Percentiles rank a stretch among this genome's conserved stretches.
Evolutionary conservation across 1,140 invertebrate genomes (phyloP).

Genomic region (Muscidifurax raptorellus): DNA sequence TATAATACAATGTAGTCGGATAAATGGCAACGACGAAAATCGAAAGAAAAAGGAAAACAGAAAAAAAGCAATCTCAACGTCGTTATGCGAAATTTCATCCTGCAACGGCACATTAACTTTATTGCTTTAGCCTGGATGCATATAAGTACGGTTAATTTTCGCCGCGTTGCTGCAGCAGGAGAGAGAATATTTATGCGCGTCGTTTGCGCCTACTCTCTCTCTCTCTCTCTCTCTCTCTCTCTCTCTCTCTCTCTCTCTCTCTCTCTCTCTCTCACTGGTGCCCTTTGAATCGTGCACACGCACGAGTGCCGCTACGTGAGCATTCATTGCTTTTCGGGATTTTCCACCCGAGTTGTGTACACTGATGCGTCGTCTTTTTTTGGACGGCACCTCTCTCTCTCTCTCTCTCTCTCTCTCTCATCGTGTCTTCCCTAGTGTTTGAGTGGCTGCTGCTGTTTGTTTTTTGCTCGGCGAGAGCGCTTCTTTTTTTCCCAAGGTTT

Average conservation of each 20-base stretch:
- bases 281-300: background rate
- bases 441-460: no score
- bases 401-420: no score
- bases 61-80: background rate
- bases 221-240: constrained; percentile 18
- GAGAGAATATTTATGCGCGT: constrained; percentile 61
- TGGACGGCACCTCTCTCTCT: background rate
- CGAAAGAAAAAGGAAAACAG: no score
- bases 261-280: no score
- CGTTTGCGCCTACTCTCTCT: constrained; percentile 53
- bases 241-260: no score
- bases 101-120: constrained; percentile 58
- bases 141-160: constrained; percentile 63
- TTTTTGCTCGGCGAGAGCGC: no score
- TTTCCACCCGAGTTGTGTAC: background rate
- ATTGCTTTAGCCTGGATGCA: constrained; percentile 65
- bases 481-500: no score
- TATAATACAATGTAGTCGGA: no score
- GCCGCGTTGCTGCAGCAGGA: background rate
- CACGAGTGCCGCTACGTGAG: constrained; percentile 19
- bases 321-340: background rate
- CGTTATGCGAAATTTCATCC: constrained; percentile 18
- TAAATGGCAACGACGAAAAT: no score
- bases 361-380: background rate
- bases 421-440: no score